Evolutionary conservation across 2,797 vertebrate species (phyloP).

Genomic region (Squalus acanthias): DNA sequence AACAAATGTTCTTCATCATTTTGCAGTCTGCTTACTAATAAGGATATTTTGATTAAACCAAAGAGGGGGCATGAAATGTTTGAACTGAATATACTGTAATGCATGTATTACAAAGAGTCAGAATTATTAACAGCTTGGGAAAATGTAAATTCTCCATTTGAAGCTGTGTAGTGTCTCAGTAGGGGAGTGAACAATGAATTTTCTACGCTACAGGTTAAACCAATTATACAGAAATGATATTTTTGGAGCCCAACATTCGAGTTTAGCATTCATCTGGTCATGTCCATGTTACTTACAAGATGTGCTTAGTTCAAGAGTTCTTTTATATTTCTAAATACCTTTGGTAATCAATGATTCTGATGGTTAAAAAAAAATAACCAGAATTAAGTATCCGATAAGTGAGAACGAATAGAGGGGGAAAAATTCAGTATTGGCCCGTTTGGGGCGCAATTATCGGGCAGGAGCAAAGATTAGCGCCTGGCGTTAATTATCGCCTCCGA

Average conservation of each 20-base stretch:
- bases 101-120: not conserved
- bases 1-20: not conserved
- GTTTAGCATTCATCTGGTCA: not conserved
- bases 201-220: constrained; percentile 6
- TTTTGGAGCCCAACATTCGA: not conserved
- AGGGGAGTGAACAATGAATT: constrained; percentile 17
- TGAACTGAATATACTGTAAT: constrained; percentile 20
- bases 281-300: not conserved
- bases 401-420: too few species aligned
- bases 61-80: not conserved
- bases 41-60: not conserved
- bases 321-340: constrained; percentile 8
- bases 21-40: not conserved
- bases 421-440: too few species aligned
- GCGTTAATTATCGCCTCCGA: too few species aligned
- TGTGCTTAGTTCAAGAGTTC: not conserved
- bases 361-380: not conserved
- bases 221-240: not conserved
- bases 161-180: not conserved
- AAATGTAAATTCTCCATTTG: constrained; percentile 18
- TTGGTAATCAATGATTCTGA: constrained; percentile 15
- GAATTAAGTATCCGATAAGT: not conserved
- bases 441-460: too few species aligned
- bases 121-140: constrained; percentile 17
- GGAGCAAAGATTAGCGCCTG: too few species aligned